A percentile compares a stretch with the other conserved stretches of the same genome.
phyloP scores from a whole-genome alignment of 2,113 vertebrate species.

The Salminus brasiliensis region DNA sequence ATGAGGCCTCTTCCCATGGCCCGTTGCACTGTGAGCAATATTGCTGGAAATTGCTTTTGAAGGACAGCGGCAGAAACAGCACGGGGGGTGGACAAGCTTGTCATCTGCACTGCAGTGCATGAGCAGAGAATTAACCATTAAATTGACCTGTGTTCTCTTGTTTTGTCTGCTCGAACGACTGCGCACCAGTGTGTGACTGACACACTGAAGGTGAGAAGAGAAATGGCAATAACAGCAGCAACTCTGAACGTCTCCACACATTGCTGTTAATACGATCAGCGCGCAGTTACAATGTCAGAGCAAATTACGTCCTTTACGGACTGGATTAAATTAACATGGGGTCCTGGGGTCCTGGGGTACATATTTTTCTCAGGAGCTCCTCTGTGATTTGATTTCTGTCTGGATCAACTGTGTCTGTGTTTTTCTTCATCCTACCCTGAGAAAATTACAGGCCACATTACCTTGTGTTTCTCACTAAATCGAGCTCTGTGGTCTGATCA shows the following conservation, averaged over 20 bases:
- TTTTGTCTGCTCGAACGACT: background rate
- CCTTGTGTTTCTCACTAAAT: no score
- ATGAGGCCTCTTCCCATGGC: conserved; percentile 22
- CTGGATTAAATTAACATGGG: no score
- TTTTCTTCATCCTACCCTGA: no score
- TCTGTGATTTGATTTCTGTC: no score
- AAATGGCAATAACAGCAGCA: background rate
- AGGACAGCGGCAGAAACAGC: conserved; percentile 7
- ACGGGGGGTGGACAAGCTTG: conserved; percentile 14
- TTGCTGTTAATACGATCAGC: background rate
- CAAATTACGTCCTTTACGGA: background rate
- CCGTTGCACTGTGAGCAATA: conserved; percentile 7
- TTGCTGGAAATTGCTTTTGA: conserved; percentile 19
- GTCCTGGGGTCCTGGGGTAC: no score
- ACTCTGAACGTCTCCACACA: background rate
- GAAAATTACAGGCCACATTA: no score
- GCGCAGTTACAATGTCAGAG: background rate
- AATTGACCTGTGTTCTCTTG: background rate
- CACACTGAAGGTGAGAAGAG: background rate
- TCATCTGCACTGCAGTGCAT: conserved; percentile 23
- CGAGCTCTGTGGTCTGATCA: no score
- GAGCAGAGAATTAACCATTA: conserved; percentile 26
- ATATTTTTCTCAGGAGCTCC: no score
- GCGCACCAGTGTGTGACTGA: background rate
- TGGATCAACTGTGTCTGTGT: no score